Conservation (phyloP, 2,888 invertebrate genomes). For the Diloba caeruleocephala region DNA sequence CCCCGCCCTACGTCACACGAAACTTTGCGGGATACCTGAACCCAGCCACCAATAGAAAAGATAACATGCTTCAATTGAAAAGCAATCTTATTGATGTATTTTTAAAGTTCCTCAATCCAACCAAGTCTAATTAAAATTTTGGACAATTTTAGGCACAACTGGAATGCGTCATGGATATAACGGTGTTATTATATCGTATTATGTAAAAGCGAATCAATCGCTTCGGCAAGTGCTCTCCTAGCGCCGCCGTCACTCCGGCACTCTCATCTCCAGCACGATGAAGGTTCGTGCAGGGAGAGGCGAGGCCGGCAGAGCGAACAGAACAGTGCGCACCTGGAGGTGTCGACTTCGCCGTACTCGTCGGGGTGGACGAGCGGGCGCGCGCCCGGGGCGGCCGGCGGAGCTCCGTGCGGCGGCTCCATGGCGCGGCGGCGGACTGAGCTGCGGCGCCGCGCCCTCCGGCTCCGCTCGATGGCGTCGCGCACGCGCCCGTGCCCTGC, state of each 20-base stretch:
- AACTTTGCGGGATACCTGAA: too few species aligned
- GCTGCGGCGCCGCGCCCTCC: constrained; percentile 35
- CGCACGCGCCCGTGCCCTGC: constrained; percentile 16
- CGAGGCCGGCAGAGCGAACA: background rate
- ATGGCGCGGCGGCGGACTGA: constrained; percentile 64
- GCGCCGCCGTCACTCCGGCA: too few species aligned
- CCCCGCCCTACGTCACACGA: too few species aligned
- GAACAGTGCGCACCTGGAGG: constrained; percentile 89
- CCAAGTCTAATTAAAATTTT: too few species aligned
- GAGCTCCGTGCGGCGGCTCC: constrained; percentile 63
- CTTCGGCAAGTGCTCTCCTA: background rate
- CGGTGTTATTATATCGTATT: too few species aligned
- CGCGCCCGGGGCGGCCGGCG: constrained; percentile 62
- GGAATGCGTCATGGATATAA: too few species aligned
- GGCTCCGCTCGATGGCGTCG: constrained; percentile 41
- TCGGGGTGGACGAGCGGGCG: constrained; percentile 95
- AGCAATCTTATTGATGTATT: too few species aligned
- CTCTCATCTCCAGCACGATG: too few species aligned
- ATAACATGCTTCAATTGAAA: too few species aligned
- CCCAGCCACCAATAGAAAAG: too few species aligned
- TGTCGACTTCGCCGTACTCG: constrained; percentile 96
- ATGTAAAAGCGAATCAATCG: background rate
- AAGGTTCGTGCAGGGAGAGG: background rate
- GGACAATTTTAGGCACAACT: too few species aligned
- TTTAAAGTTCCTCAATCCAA: too few species aligned